These are phyloP conservation scores for Embidobia sp. DNA, from an alignment of 2,888 invertebrate species.

Conservation along the genomic window DNA sequence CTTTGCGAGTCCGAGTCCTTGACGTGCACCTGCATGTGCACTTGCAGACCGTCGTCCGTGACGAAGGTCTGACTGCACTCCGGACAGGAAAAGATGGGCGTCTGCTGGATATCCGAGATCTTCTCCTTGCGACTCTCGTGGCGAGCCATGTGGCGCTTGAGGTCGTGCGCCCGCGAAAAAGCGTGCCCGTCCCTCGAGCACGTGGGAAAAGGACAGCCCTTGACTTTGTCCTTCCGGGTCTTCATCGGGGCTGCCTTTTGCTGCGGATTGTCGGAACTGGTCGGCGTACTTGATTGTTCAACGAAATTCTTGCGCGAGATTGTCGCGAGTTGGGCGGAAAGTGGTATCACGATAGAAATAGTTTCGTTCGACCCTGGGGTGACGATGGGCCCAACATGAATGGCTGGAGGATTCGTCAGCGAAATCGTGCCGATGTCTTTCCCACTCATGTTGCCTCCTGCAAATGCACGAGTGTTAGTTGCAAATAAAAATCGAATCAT, in stretches of 20 bases:
- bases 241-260: slow-evolving; percentile 22
- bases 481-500: too few species aligned
- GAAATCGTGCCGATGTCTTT: slow-evolving; percentile 71
- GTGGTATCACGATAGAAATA: slow-evolving; percentile 78
- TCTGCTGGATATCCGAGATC: slow-evolving; percentile 62
- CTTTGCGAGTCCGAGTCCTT: slow-evolving; percentile 55
- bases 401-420: slow-evolving; percentile 73
- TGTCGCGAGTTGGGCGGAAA: slow-evolving; percentile 75
- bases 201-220: slow-evolving; percentile 78
- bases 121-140: slow-evolving; percentile 77
- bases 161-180: slow-evolving; percentile 78
- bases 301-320: slow-evolving; percentile 69
- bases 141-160: slow-evolving; percentile 78
- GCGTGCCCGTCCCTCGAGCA: slow-evolving; percentile 78
- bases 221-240: slow-evolving; percentile 72
- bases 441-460: slow-evolving; percentile 67
- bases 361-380: slow-evolving; percentile 75
- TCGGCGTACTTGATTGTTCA: slow-evolving; percentile 67
- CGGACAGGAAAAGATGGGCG: slow-evolving; percentile 67
- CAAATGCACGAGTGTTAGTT: neutral
- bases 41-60: slow-evolving; percentile 65
- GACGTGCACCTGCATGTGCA: slow-evolving; percentile 68
- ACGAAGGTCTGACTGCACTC: slow-evolving; percentile 70
- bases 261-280: slow-evolving; percentile 50
- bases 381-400: slow-evolving; percentile 76